A percentile compares a stretch with the other conserved stretches of the same genome.
Conservation (phyloP, 2,888 invertebrate species). For the Papilio elwesi region DNA sequence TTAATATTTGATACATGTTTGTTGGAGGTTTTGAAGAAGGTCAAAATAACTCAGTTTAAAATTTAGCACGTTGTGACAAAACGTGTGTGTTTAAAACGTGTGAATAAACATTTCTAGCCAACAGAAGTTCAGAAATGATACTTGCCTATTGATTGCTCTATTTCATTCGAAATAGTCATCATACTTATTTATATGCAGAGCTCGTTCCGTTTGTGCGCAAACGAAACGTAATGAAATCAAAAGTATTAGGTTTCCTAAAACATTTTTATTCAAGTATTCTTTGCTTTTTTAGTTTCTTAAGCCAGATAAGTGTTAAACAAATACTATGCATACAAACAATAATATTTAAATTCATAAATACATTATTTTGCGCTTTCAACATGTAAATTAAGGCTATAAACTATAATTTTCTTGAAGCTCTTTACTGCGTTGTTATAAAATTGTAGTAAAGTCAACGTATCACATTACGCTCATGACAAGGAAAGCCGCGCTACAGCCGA, state of each 20-base stretch:
- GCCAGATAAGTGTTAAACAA: background rate
- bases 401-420: conserved; percentile 62
- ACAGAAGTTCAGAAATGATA: conserved; percentile 8
- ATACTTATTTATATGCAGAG: conserved; percentile 19
- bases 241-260: background rate
- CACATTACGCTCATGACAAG: conserved; percentile 69
- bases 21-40: background rate
- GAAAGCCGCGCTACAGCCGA: conserved; percentile 57
- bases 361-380: background rate
- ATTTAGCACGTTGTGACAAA: conserved; percentile 10
- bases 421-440: conserved; percentile 59
- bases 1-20: too few species aligned
- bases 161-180: conserved; percentile 43
- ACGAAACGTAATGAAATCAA: conserved; percentile 36
- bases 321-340: too few species aligned
- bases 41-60: background rate
- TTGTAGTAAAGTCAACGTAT: conserved; percentile 68
- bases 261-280: background rate
- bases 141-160: conserved; percentile 23
- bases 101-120: conserved; percentile 15
- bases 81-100: too few species aligned
- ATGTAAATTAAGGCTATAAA: conserved; percentile 61
- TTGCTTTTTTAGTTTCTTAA: background rate
- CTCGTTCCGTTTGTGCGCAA: conserved; percentile 23
- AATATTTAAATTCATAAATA: background rate